Percentiles rank a stretch among this genome's conserved stretches.
Evolutionary conservation across 2,113 vertebrate genomes (phyloP).

Genomic region (Ctenodactylus gundi): DNA sequence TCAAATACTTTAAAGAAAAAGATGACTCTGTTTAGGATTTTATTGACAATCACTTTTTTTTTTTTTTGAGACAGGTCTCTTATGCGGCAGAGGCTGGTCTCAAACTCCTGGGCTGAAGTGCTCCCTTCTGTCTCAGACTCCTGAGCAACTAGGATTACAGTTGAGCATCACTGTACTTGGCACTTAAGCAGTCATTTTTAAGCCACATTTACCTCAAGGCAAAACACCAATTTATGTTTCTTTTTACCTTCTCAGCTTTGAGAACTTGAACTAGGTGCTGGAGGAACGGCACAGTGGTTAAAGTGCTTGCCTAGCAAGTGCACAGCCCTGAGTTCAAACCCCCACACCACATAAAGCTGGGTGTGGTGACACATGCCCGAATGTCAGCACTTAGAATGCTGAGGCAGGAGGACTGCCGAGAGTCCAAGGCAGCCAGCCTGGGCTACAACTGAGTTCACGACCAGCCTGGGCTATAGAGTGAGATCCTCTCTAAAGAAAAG

Average conservation of each 20-base stretch:
- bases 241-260: constrained; percentile 9
- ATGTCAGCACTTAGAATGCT: too few relatives aligned
- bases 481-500: too few relatives aligned
- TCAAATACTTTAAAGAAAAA: too few relatives aligned
- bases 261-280: not conserved
- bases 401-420: too few relatives aligned
- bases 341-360: too few relatives aligned
- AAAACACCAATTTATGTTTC: not conserved
- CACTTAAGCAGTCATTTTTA: not conserved
- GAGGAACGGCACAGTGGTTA: too few relatives aligned
- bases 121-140: not conserved
- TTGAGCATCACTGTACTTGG: not conserved
- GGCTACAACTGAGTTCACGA: too few relatives aligned
- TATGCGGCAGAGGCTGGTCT: not conserved
- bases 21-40: not conserved
- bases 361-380: too few relatives aligned
- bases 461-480: too few relatives aligned
- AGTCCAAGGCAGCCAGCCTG: too few relatives aligned
- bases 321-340: too few relatives aligned
- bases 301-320: too few relatives aligned
- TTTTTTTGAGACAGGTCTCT: not conserved
- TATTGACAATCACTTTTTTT: not conserved
- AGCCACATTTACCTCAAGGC: not conserved
- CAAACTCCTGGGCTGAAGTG: not conserved
- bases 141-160: not conserved